phyloP scores from a whole-genome alignment of 2,113 vertebrate species.

The Petrocephalus microphthalmus region DNA sequence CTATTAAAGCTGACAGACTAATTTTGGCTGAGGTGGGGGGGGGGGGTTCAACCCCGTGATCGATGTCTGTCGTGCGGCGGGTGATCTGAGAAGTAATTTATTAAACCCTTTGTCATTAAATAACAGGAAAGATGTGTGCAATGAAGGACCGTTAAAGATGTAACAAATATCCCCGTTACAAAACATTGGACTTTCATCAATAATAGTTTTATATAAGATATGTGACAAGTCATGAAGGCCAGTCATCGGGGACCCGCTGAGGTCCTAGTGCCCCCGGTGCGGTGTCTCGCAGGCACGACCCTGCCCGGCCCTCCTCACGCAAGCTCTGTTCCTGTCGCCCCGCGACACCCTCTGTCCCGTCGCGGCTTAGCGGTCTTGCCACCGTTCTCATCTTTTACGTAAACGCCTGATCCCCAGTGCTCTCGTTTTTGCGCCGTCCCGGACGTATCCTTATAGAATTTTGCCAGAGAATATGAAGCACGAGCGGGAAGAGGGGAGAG shows the following conservation, averaged over 20 bases:
- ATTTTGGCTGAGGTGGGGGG: neutral
- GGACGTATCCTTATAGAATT: too few relatives aligned
- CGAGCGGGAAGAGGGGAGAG: neutral
- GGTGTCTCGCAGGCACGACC: neutral
- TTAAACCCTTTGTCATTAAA: neutral
- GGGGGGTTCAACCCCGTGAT: neutral
- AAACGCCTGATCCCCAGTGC: constrained; percentile 9
- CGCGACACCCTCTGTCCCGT: neutral
- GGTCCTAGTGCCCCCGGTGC: neutral
- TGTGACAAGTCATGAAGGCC: neutral
- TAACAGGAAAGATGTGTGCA: neutral
- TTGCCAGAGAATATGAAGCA: neutral
- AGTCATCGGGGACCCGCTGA: neutral
- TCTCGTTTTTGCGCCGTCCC: neutral
- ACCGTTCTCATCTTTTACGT: constrained; percentile 23
- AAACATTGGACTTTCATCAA: neutral
- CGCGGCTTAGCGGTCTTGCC: neutral
- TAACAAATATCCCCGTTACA: neutral
- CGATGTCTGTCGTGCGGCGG: neutral
- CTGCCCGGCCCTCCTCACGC: neutral
- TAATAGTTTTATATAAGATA: neutral
- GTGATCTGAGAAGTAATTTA: neutral
- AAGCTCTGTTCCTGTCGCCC: neutral
- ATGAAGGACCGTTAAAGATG: neutral
- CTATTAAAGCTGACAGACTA: neutral